These are phyloP conservation scores for Pterobdella sp. DNA, from an alignment of 2,888 invertebrate species.

Conservation along the genomic window DNA sequence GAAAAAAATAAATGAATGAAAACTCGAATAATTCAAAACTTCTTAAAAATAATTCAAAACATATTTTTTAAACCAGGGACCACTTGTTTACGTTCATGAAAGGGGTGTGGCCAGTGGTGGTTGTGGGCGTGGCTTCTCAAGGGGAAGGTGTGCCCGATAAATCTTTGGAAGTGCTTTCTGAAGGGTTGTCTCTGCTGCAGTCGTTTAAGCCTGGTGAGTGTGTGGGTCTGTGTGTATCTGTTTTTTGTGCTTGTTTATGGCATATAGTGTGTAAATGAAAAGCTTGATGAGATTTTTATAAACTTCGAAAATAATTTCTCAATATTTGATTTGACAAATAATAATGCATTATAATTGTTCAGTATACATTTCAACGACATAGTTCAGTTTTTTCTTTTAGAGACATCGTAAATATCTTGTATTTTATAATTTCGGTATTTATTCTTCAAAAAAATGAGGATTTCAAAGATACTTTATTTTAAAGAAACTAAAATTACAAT, in stretches of 20 bases:
- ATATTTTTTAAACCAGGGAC: background rate
- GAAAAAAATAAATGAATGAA: too few species aligned
- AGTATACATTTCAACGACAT: background rate
- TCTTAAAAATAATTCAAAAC: background rate
- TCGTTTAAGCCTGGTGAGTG: background rate
- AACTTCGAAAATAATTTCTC: background rate
- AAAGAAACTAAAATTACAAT: too few species aligned
- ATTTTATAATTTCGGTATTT: too few species aligned
- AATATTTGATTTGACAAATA: conserved; percentile 7
- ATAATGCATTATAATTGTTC: background rate
- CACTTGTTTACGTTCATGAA: background rate
- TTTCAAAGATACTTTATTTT: too few species aligned
- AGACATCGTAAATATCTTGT: too few species aligned
- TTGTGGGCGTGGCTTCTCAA: conserved; percentile 45
- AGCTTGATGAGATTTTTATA: background rate
- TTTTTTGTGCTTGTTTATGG: too few species aligned
- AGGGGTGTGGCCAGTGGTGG: conserved; percentile 40
- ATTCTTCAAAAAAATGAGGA: too few species aligned
- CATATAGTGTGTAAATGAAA: background rate
- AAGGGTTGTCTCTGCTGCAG: background rate
- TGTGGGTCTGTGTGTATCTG: background rate
- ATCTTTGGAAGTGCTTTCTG: background rate
- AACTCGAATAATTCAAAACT: too few species aligned
- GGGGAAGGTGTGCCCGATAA: conserved; percentile 43
- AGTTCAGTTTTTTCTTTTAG: too few species aligned